These are phyloP conservation scores for Dexiosoma caninum DNA, from an alignment of 2,888 invertebrate genomes.

Conservation along the genomic window DNA sequence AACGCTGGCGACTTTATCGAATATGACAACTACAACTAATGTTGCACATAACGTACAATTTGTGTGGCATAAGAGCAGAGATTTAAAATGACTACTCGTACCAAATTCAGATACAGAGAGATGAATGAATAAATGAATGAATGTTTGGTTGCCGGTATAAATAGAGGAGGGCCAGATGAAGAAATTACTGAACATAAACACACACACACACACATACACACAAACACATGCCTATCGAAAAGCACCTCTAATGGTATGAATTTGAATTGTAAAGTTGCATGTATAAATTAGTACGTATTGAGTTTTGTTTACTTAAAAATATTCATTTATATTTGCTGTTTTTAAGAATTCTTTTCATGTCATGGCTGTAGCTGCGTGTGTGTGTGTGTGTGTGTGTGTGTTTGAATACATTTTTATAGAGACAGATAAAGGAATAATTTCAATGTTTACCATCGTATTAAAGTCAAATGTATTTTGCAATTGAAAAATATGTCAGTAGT, in stretches of 20 bases:
- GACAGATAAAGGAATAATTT: constrained; percentile 31
- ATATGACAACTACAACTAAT: not conserved
- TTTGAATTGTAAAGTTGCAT: not conserved
- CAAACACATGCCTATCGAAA: not conserved
- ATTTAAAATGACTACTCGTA: constrained; percentile 34
- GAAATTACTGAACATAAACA: not conserved
- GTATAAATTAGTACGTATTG: constrained; percentile 25
- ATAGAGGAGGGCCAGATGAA: not conserved
- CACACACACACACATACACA: not conserved
- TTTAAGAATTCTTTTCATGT: constrained; percentile 21
- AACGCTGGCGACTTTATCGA: constrained; percentile 27
- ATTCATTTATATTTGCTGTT: not conserved
- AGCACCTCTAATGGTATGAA: not conserved
- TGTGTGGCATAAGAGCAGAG: constrained; percentile 21
- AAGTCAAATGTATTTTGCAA: not conserved
- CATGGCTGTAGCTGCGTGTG: not conserved
- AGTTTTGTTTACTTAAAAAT: constrained; percentile 13
- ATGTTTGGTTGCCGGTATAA: constrained; percentile 2
- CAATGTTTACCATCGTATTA: constrained; percentile 14
- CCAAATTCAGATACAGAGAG: constrained; percentile 23
- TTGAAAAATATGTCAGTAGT: constrained; percentile 57
- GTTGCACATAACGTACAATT: constrained; percentile 19
- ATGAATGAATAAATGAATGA: constrained; percentile 13
- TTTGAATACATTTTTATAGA: constrained; percentile 5
- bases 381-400: not conserved